Evolutionary conservation across 2,797 vertebrate species (phyloP).

Genomic region (Sebastes diploproa): DNA sequence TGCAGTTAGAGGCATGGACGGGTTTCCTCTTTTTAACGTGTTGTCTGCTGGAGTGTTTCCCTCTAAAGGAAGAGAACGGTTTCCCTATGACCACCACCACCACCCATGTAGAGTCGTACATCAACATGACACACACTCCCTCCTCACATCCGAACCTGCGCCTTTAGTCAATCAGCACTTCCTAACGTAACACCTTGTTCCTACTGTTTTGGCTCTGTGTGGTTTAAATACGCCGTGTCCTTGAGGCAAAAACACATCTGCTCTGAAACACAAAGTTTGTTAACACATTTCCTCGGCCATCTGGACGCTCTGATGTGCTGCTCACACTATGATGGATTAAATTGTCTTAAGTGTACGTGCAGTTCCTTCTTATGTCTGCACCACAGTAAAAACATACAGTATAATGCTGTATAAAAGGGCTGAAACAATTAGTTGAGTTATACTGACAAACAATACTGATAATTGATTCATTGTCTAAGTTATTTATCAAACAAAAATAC

Average conservation of each 20-base stretch:
- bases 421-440: neutral
- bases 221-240: slow-evolving; percentile 4
- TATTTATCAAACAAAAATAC: neutral
- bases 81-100: slow-evolving; percentile 6
- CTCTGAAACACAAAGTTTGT: slow-evolving; percentile 13
- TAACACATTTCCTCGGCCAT: slow-evolving; percentile 12
- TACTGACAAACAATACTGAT: neutral
- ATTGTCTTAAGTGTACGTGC: neutral
- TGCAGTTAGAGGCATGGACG: neutral
- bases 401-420: neutral
- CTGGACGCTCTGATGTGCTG: slow-evolving; percentile 9
- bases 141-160: neutral
- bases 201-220: neutral
- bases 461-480: neutral
- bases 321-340: neutral
- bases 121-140: neutral
- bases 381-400: neutral
- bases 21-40: neutral
- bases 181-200: neutral
- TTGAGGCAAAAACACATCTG: slow-evolving; percentile 20
- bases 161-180: slow-evolving; percentile 39
- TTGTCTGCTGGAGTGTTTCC: neutral
- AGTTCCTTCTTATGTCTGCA: neutral
- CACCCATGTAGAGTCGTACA: neutral
- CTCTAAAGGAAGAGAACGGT: neutral